phyloP scores from a whole-genome alignment of 2,888 invertebrate genomes.

The Zootermopsis nevadensis region DNA sequence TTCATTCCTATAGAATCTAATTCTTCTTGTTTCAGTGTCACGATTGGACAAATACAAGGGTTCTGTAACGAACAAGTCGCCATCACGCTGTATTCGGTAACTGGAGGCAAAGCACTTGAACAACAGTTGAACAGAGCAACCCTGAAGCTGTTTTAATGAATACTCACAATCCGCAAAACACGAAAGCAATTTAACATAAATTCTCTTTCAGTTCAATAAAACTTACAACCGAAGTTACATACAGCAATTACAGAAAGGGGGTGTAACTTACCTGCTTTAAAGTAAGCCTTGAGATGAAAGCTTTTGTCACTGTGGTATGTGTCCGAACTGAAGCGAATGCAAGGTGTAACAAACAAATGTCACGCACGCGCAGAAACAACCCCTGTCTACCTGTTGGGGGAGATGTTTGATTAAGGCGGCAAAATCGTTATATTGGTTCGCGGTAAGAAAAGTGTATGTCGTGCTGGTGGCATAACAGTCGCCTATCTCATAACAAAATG shows the following conservation, averaged over 20 bases:
- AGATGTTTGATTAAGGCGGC: background rate
- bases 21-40: no score
- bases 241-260: background rate
- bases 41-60: no score
- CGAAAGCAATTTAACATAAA: background rate
- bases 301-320: background rate
- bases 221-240: background rate
- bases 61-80: no score
- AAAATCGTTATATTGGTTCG: background rate
- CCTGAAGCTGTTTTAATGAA: no score
- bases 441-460: background rate
- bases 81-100: no score
- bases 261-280: background rate
- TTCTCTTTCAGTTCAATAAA: background rate
- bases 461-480: background rate
- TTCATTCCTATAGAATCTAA: no score
- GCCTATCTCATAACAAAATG: background rate
- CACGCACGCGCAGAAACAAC: background rate
- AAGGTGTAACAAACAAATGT: background rate
- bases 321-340: background rate
- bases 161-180: no score
- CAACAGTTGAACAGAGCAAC: no score
- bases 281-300: background rate
- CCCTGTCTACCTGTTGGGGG: slow-evolving; percentile 7
- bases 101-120: no score